These are phyloP conservation scores for Hydraecia micacea DNA, from an alignment of 2,888 invertebrate genomes.

Conservation along the genomic window DNA sequence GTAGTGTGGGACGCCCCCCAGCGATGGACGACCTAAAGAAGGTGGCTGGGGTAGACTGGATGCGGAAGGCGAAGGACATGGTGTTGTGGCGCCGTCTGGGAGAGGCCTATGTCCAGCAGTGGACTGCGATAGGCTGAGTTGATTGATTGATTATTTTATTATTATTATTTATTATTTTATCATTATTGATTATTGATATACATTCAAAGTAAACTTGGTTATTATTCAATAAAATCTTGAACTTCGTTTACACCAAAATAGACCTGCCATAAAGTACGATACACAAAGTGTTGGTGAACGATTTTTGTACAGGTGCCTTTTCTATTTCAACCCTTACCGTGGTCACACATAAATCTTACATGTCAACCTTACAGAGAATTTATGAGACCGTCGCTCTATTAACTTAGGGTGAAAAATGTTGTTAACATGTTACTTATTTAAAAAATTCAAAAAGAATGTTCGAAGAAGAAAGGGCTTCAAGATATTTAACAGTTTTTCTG, in stretches of 20 bases:
- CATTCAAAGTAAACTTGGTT: not conserved
- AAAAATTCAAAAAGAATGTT: conserved; percentile 12
- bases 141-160: no score
- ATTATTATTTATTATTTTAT: no score
- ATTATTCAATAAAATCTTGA: not conserved
- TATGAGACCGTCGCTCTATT: conserved; percentile 72
- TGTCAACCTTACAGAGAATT: conserved; percentile 70
- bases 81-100: no score
- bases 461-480: not conserved
- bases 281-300: conserved; percentile 59
- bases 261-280: conserved; percentile 24
- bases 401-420: conserved; percentile 64
- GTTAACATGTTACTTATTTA: not conserved
- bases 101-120: no score
- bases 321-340: conserved; percentile 68
- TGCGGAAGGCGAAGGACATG: no score
- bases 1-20: no score
- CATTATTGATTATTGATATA: no score
- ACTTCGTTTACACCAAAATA: conserved; percentile 5
- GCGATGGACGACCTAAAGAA: no score
- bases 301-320: conserved; percentile 69
- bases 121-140: no score
- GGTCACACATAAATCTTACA: conserved; percentile 74
- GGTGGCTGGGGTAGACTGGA: no score
- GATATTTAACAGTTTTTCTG: not conserved